Percentiles rank a stretch among this genome's conserved stretches.
Conservation (phyloP, 2,888 invertebrate genomes). For the Melolontha melolontha region DNA sequence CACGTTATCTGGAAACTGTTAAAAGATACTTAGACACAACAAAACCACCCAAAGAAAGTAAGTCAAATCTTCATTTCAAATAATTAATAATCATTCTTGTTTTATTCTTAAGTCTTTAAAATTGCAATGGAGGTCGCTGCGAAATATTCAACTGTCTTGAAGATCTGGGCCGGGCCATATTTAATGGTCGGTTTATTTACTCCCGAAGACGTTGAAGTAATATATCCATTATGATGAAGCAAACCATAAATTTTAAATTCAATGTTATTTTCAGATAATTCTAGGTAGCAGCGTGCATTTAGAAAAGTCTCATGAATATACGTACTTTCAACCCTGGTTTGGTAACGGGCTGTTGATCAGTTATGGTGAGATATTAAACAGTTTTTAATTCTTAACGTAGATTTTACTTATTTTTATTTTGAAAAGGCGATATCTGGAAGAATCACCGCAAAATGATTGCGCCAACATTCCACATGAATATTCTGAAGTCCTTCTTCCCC, state of each 20-base stretch:
- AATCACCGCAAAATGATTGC: constrained; percentile 68
- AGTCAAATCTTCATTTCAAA: neutral
- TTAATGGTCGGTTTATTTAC: constrained; percentile 48
- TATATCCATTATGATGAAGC: neutral
- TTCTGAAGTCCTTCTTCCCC: constrained; percentile 69
- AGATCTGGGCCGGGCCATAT: constrained; percentile 48
- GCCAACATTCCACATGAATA: constrained; percentile 67
- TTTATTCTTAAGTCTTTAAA: constrained; percentile 38
- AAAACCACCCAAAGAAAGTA: constrained; percentile 41
- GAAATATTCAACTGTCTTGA: constrained; percentile 46
- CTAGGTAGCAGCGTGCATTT: constrained; percentile 50
- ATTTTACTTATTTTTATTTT: constrained; percentile 16
- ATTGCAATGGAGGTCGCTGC: constrained; percentile 36
- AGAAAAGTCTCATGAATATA: constrained; percentile 50
- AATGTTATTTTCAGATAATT: constrained; percentile 45
- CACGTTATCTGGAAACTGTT: constrained; percentile 33
- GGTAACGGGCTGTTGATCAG: constrained; percentile 51
- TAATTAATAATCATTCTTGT: neutral
- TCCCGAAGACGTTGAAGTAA: constrained; percentile 51
- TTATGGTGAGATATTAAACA: constrained; percentile 43
- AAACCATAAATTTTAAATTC: neutral
- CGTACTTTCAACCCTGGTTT: constrained; percentile 51
- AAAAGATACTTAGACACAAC: constrained; percentile 33
- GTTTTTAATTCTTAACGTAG: neutral
- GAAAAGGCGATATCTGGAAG: constrained; percentile 66